These are phyloP conservation scores for Cryptus armator DNA, from an alignment of 2,888 invertebrate genomes.

Conservation along the genomic window DNA sequence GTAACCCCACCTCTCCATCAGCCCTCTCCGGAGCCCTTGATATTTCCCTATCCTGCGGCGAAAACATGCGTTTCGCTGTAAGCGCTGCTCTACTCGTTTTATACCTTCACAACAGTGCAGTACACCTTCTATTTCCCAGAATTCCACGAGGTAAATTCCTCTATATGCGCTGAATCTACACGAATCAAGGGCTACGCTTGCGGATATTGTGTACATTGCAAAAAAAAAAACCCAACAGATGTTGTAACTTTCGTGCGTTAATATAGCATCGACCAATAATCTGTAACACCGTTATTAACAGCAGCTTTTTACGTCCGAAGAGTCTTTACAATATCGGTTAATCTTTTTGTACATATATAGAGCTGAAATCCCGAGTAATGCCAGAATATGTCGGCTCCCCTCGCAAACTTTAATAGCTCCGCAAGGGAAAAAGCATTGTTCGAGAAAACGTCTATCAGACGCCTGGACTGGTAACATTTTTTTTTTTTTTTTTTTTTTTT, in stretches of 20 bases:
- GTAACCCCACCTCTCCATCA: background rate
- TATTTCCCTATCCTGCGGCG: background rate
- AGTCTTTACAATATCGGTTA: background rate
- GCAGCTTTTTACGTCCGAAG: background rate
- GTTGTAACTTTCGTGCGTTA: constrained; percentile 55
- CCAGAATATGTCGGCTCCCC: background rate
- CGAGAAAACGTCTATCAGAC: background rate
- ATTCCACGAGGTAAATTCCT: background rate
- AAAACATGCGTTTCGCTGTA: constrained; percentile 22
- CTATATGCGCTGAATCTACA: background rate
- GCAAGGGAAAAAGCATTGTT: background rate
- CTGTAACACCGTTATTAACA: background rate
- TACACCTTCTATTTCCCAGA: background rate
- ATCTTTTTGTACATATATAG: background rate
- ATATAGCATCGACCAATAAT: constrained; percentile 24
- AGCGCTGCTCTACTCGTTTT: background rate
- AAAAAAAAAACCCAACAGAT: constrained; percentile 52
- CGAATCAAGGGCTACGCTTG: background rate
- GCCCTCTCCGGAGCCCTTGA: background rate
- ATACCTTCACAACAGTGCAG: background rate
- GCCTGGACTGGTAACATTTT: background rate
- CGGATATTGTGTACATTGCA: background rate
- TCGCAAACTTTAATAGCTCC: background rate
- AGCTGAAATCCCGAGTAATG: background rate
- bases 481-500: too few species aligned